Percentiles rank a stretch among this genome's conserved stretches.
Evolutionary conservation across 2,888 invertebrate genomes (phyloP).

Genomic region (Chromoteleia sp.): DNA sequence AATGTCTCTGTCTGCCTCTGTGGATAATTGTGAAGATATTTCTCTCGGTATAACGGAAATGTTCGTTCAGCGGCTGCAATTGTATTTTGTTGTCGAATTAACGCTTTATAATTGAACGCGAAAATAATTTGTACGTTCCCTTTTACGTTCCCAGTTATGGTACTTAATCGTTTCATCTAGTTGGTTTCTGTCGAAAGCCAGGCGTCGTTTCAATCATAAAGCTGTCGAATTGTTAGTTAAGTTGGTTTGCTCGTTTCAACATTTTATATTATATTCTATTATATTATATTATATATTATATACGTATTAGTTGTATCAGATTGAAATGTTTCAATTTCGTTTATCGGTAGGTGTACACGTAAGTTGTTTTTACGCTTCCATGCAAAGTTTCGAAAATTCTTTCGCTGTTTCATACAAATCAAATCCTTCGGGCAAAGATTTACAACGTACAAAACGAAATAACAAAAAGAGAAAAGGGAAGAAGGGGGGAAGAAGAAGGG

Average conservation of each 20-base stretch:
- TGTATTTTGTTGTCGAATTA: conserved; percentile 29
- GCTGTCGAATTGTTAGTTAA: conserved; percentile 61
- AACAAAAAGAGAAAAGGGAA: background rate
- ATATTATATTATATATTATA: conserved; percentile 61
- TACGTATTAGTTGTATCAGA: conserved; percentile 49
- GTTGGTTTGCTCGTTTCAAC: conserved; percentile 61
- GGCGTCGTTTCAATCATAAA: conserved; percentile 27
- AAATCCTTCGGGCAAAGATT: conserved; percentile 1
- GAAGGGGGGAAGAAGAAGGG: background rate
- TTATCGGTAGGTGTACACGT: conserved; percentile 37
- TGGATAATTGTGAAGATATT: background rate
- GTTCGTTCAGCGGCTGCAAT: conserved; percentile 9
- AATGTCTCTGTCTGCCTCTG: too few relatives aligned
- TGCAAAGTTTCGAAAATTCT: conserved; percentile 17
- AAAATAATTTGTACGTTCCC: conserved; percentile 11
- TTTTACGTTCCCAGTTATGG: conserved; percentile 33
- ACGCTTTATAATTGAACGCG: conserved; percentile 30
- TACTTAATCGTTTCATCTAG: conserved; percentile 48
- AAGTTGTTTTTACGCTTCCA: conserved; percentile 62
- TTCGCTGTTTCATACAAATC: conserved; percentile 14
- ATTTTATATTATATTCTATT: conserved; percentile 63
- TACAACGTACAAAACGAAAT: conserved; percentile 17
- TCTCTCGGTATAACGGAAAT: conserved; percentile 17
- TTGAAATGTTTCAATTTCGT: conserved; percentile 54
- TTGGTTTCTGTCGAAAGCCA: conserved; percentile 11